phyloP scores from a whole-genome alignment of 2,888 invertebrate species.

The Brenthis ino region DNA sequence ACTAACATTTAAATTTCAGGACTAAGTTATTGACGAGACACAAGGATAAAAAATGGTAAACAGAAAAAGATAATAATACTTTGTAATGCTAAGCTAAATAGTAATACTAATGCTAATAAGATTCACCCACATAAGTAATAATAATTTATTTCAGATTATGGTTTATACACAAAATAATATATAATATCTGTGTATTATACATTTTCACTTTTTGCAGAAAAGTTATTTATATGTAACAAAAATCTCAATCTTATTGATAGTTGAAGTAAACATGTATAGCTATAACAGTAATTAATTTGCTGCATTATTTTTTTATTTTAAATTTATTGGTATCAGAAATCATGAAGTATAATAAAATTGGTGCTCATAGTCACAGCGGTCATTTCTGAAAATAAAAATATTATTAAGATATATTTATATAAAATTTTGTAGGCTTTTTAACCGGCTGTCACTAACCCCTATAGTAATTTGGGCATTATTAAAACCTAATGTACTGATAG shows the following conservation, averaged over 20 bases:
- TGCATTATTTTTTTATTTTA: too few species aligned
- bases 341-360: too few species aligned
- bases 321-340: too few species aligned
- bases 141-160: constrained; percentile 15
- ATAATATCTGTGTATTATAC: neutral
- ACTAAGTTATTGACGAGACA: constrained; percentile 93
- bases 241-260: too few species aligned
- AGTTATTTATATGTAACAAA: too few species aligned
- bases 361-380: neutral
- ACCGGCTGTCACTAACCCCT: constrained; percentile 20
- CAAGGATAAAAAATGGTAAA: constrained; percentile 93
- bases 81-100: constrained; percentile 65
- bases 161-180: constrained; percentile 6
- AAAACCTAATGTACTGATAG: neutral
- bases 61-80: constrained; percentile 52
- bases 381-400: neutral
- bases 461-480: constrained; percentile 1
- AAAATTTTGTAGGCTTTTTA: constrained; percentile 13
- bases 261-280: too few species aligned
- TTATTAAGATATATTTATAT: neutral
- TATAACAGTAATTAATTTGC: too few species aligned
- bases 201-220: too few species aligned
- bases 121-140: constrained; percentile 7
- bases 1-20: constrained; percentile 87
- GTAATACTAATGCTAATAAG: constrained; percentile 47